These are phyloP conservation scores for Subanguina moxae DNA, from an alignment of 1,140 invertebrate species.

Conservation along the genomic window DNA sequence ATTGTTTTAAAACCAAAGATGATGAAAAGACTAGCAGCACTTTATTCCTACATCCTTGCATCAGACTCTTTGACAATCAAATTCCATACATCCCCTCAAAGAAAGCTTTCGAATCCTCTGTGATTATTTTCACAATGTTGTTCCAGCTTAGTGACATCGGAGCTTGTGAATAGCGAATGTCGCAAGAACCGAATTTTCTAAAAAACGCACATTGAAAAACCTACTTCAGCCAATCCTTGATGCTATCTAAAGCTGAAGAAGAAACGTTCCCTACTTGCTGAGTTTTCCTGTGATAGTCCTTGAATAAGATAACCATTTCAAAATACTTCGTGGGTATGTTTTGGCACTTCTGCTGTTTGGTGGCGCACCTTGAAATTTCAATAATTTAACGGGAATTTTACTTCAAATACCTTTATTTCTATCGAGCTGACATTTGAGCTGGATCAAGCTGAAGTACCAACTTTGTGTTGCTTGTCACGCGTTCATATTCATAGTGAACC, in stretches of 20 bases:
- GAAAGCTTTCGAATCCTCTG: constrained; percentile 94
- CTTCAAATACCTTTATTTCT: too few species aligned
- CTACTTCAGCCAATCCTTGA: constrained; percentile 98
- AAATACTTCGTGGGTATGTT: too few species aligned
- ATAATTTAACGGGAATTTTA: too few species aligned
- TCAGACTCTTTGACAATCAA: constrained; percentile 90
- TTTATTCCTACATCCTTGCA: constrained; percentile 7
- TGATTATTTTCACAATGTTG: constrained; percentile 99
- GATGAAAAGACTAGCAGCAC: constrained; percentile 55
- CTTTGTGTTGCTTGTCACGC: constrained; percentile 95
- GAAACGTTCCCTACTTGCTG: constrained; percentile 95
- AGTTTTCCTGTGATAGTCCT: constrained; percentile 88
- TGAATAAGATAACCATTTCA: constrained; percentile 99
- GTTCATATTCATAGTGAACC: constrained; percentile 96
- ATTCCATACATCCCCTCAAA: constrained; percentile 97
- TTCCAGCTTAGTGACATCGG: constrained; percentile 97
- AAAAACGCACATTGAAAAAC: constrained; percentile 39
- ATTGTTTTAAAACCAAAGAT: constrained; percentile 51
- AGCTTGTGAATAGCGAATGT: constrained; percentile 94
- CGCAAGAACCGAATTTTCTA: constrained; percentile 71
- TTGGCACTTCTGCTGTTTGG: too few species aligned
- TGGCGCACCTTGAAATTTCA: too few species aligned
- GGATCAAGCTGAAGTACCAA: too few species aligned
- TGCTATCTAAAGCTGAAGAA: constrained; percentile 95
- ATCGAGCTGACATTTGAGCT: too few species aligned